Evolutionary conservation across 2,797 vertebrate genomes (phyloP), one percentile per base, ranked within the genome.

Genomic region (Podarcis lilfordi): DNA sequence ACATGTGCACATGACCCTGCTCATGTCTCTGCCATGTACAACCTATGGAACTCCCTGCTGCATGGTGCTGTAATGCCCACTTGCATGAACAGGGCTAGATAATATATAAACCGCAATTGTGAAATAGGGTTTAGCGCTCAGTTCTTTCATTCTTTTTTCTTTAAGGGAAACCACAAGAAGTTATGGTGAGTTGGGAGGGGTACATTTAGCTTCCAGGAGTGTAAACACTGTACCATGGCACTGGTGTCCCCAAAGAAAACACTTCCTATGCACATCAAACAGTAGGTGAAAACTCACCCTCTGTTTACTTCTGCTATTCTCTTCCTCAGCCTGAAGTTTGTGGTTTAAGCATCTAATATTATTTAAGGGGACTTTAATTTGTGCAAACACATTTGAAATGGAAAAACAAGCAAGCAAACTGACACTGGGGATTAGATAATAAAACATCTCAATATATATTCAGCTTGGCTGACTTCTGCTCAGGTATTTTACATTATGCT

Each of bases 341-440:
- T 27, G 87, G 76, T 79, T 84, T 79, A 17, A 72, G 29, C 19
- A 80, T 29, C 35, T 80, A 72, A 72, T 64, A 5, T 13, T 2
- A 10, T 89, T 82, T 45, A 79, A 87, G 50, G 88, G 68, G 88
- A 59, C 13, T 88, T 80, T 91, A 87, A 86, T 92, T 91, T 37
- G 74, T 85, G 69, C 69, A 85, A 75, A 77, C 45, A 59, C 8
- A 69, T 35, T 84, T 80, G 35, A 84, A 61, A 61, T 40, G 15
- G 32, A 19, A 15, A 29, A 29, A 7, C 25, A 50, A 35, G 5
- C 69, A 68, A 77, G 61, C 19, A 90, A 94, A 84, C 10, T 5
- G 32, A 35, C 45, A 71, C 3, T 6, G 66, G 23, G 80, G 29
- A 85, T 92, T 81, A 89, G 89, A 77, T 72, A 88, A 88, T 91